These are phyloP conservation scores for Eupithecia centaureata DNA, from an alignment of 2,888 invertebrate species.

Conservation along the genomic window DNA sequence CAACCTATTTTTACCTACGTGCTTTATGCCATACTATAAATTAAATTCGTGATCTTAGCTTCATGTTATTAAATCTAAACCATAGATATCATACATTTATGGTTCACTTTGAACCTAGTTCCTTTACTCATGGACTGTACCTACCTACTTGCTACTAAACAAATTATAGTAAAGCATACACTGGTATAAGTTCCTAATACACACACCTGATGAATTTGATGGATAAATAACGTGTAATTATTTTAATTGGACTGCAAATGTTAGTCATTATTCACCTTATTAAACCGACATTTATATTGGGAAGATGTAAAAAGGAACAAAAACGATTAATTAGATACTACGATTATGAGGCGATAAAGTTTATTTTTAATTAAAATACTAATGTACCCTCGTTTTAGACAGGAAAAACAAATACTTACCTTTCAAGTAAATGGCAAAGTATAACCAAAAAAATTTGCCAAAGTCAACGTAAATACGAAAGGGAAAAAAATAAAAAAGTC, in stretches of 20 bases:
- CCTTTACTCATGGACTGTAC: too few relatives aligned
- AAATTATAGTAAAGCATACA: slow-evolving; percentile 5
- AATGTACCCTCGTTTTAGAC: slow-evolving; percentile 24
- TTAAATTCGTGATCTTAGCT: too few relatives aligned
- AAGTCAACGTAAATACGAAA: slow-evolving; percentile 14
- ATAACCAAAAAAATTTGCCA: slow-evolving; percentile 9
- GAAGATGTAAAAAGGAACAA: not conserved
- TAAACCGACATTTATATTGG: slow-evolving; percentile 1
- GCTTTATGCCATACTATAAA: too few relatives aligned
- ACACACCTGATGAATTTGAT: slow-evolving; percentile 28
- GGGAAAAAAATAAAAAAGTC: slow-evolving; percentile 23
- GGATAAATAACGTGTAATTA: slow-evolving; percentile 32
- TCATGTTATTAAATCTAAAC: too few relatives aligned
- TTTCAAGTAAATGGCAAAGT: slow-evolving; percentile 13
- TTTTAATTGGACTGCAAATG: slow-evolving; percentile 34
- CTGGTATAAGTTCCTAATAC: slow-evolving; percentile 13
- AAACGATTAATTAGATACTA: slow-evolving; percentile 22
- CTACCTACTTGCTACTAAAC: not conserved
- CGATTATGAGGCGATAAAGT: slow-evolving; percentile 29
- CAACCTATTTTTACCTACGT: too few relatives aligned
- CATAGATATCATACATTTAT: too few relatives aligned
- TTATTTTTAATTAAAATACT: slow-evolving; percentile 34
- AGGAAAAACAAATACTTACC: slow-evolving; percentile 23
- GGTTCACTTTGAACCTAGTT: too few relatives aligned
- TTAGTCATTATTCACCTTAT: slow-evolving; percentile 15